These are phyloP conservation scores for Carposina sasakii DNA, from an alignment of 1,140 invertebrate species.

Conservation along the genomic window DNA sequence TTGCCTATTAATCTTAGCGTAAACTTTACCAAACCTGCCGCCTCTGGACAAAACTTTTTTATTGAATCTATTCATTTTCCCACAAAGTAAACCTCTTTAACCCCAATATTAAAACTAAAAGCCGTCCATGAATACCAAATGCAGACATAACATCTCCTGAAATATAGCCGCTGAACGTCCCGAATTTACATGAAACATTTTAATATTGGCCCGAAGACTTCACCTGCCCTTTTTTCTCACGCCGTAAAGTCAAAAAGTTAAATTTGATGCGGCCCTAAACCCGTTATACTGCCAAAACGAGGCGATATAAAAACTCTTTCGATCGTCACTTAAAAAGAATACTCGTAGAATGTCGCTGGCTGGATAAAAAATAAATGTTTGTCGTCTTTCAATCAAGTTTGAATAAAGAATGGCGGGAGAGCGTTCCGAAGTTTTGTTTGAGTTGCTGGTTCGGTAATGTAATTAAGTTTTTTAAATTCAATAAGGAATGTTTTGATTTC, in stretches of 20 bases:
- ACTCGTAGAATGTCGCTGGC: no score
- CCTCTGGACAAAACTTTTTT: conserved; percentile 2
- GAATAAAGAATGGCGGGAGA: conserved; percentile 15
- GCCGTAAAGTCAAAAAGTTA: conserved; percentile 44
- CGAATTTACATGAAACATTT: conserved; percentile 62
- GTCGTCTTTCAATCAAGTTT: conserved; percentile 28
- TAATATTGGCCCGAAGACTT: conserved; percentile 39
- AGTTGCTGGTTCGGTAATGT: conserved; percentile 8
- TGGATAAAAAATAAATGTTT: conserved; percentile 9
- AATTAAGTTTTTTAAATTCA: no score
- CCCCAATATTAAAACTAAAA: conserved; percentile 40
- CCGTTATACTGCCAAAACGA: conserved; percentile 24
- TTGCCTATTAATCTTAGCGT: conserved; percentile 42
- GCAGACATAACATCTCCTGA: conserved; percentile 41
- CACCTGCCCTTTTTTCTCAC: conserved; percentile 58
- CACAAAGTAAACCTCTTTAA: conserved; percentile 18
- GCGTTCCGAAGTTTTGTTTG: no score
- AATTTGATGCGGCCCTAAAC: conserved; percentile 42
- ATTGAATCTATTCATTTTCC: not conserved
- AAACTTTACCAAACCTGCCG: conserved; percentile 42
- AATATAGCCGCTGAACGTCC: conserved; percentile 44
- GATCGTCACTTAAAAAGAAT: no score
- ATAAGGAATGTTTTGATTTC: no score
- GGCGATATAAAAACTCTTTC: conserved; percentile 6
- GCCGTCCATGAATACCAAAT: conserved; percentile 49